Evolutionary conservation across 2,113 vertebrate genomes (phyloP).

Genomic region (Oenanthe melanoleuca): DNA sequence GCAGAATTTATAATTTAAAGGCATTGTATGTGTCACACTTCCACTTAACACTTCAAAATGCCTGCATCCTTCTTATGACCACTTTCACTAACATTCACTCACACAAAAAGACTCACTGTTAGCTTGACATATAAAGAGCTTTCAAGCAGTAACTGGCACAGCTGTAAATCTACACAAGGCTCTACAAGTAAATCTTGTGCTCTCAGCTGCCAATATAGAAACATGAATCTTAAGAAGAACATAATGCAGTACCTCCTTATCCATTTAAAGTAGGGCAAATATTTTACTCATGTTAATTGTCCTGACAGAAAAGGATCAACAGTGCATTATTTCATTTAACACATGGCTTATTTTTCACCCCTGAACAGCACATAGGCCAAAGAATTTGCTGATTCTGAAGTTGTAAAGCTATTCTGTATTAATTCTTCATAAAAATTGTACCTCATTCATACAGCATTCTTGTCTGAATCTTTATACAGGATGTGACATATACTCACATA

Average conservation of each 20-base stretch:
- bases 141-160: conserved; percentile 60
- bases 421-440: background rate
- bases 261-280: conserved; percentile 68
- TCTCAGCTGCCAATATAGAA: conserved; percentile 32
- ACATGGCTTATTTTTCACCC: conserved; percentile 52
- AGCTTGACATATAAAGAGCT: conserved; percentile 33
- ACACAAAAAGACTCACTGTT: background rate
- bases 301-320: conserved; percentile 68
- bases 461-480: background rate
- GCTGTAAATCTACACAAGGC: conserved; percentile 63
- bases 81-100: background rate
- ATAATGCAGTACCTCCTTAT: conserved; percentile 47
- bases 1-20: conserved; percentile 17
- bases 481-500: background rate
- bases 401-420: background rate
- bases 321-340: conserved; percentile 68
- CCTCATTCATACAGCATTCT: background rate
- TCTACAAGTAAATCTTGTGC: conserved; percentile 71
- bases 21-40: background rate
- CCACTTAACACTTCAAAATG: conserved; percentile 19
- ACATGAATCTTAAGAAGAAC: conserved; percentile 65
- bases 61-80: background rate
- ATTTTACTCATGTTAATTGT: conserved; percentile 73
- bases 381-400: background rate
- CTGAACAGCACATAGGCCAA: background rate